phyloP scores from a whole-genome alignment of 2,888 invertebrate species.

The Belgica antarctica region DNA sequence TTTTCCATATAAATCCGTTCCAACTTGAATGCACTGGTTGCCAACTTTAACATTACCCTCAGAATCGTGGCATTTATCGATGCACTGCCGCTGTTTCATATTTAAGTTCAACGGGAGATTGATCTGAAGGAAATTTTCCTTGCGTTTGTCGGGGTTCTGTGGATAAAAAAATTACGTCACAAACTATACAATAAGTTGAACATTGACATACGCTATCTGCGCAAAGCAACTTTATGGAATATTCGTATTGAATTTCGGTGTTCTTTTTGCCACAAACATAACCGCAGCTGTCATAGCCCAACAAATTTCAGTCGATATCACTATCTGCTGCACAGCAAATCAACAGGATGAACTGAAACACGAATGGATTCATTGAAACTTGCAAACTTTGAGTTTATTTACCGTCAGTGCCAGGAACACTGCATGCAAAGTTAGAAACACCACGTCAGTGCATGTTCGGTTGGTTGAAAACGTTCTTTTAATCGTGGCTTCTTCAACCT shows the following conservation, averaged over 20 bases:
- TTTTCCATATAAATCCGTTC: conserved; percentile 50
- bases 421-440: conserved; percentile 58
- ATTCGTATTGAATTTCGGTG: background rate
- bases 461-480: conserved; percentile 10
- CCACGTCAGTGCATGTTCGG: conserved; percentile 56
- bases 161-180: conserved; percentile 51
- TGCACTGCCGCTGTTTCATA: conserved; percentile 52
- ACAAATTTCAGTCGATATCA: conserved; percentile 59
- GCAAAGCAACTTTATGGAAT: too few species aligned
- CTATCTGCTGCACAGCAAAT: conserved; percentile 56
- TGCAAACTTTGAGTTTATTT: too few species aligned
- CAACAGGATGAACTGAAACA: conserved; percentile 12
- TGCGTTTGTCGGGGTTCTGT: conserved; percentile 46
- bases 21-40: conserved; percentile 58
- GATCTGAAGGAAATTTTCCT: conserved; percentile 45
- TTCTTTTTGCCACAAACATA: conserved; percentile 56
- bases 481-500: conserved; percentile 4
- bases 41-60: conserved; percentile 54
- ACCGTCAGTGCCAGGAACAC: conserved; percentile 61
- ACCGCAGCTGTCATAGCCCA: conserved; percentile 63
- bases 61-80: conserved; percentile 49
- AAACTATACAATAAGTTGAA: too few species aligned
- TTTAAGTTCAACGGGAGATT: too few species aligned
- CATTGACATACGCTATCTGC: too few species aligned
- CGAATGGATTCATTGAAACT: background rate